phyloP scores from a whole-genome alignment of 2,888 invertebrate species.

The Germaria angustata region DNA sequence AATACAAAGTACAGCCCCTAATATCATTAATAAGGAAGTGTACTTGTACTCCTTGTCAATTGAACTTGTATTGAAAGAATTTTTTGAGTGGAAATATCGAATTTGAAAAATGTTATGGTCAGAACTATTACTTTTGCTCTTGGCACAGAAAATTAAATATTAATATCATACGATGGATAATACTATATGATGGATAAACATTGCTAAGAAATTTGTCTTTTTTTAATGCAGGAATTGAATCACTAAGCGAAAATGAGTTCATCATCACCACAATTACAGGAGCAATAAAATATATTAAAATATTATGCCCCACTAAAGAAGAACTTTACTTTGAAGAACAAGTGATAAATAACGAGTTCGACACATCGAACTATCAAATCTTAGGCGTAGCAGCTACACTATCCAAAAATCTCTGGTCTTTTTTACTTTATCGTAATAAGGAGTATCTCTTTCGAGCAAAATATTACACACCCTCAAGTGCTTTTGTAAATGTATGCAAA shows the following conservation, averaged over 20 bases:
- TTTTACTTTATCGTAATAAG: constrained; percentile 71
- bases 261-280: constrained; percentile 71
- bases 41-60: no score
- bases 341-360: constrained; percentile 67
- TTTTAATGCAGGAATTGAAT: constrained; percentile 70
- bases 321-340: constrained; percentile 63
- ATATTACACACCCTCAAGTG: constrained; percentile 30
- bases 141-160: no score
- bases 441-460: constrained; percentile 69
- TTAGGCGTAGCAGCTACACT: constrained; percentile 72
- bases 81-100: no score
- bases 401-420: constrained; percentile 72
- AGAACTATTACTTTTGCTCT: no score
- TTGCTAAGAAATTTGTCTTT: constrained; percentile 11
- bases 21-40: no score
- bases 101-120: no score
- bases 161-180: no score
- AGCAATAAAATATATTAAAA: constrained; percentile 66
- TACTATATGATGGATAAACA: no score
- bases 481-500: constrained; percentile 69
- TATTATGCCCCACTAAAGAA: constrained; percentile 53
- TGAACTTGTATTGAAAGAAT: no score
- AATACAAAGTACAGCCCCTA: no score
- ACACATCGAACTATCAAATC: constrained; percentile 71
- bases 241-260: constrained; percentile 68